phyloP scores from a whole-genome alignment of 2,113 vertebrate genomes.

The Chloropsis hardwickii region DNA sequence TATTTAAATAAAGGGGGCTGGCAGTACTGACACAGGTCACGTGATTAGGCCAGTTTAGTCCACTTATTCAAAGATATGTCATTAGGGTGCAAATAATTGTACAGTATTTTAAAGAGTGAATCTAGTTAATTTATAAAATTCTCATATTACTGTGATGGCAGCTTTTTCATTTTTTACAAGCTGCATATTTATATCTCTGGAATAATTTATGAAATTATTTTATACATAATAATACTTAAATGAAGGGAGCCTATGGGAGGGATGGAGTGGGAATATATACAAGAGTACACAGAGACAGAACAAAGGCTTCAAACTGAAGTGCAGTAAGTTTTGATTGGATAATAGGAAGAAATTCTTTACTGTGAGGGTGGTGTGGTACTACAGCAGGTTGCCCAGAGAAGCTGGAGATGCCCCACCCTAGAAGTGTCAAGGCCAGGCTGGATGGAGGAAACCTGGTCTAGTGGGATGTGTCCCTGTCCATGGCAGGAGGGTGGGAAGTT shows the following conservation, averaged over 20 bases:
- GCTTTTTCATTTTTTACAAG: background rate
- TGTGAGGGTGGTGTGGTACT: background rate
- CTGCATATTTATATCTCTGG: background rate
- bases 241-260: background rate
- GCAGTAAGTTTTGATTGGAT: background rate
- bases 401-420: background rate
- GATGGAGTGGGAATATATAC: background rate
- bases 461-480: too few relatives aligned
- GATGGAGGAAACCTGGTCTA: background rate
- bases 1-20: background rate
- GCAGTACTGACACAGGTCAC: background rate
- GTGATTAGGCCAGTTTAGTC: background rate
- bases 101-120: background rate
- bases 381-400: background rate
- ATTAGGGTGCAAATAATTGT: background rate
- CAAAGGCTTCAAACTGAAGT: background rate
- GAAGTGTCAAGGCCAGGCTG: background rate
- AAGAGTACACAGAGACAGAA: background rate
- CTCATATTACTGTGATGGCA: background rate
- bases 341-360: background rate
- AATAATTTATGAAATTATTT: background rate
- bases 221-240: background rate
- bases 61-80: background rate
- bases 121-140: background rate
- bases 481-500: background rate